Conservation (phyloP, 2,888 invertebrate genomes). For the Muschampia plurimacula region DNA sequence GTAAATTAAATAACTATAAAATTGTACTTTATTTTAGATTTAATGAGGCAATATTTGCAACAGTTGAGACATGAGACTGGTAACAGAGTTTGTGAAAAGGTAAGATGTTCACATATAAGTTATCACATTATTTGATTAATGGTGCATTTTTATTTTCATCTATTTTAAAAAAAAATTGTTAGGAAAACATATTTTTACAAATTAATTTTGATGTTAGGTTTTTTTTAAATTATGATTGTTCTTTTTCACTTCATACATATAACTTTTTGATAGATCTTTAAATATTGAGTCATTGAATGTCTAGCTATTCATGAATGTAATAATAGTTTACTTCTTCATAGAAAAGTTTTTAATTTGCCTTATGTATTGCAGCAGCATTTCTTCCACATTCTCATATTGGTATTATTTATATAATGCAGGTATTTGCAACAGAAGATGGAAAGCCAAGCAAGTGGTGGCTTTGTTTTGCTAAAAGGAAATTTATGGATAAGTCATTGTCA, state of each 20-base stretch:
- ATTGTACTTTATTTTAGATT: slow-evolving; percentile 84
- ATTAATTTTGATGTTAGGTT: too few species aligned
- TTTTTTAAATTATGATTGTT: too few species aligned
- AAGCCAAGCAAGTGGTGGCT: slow-evolving; percentile 99
- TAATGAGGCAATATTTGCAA: slow-evolving; percentile 96
- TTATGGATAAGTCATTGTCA: slow-evolving; percentile 99
- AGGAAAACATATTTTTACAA: too few species aligned
- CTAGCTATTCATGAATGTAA: too few species aligned
- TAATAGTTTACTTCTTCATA: too few species aligned
- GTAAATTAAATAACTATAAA: too few species aligned
- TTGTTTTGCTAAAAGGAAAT: slow-evolving; percentile 99
- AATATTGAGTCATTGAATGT: too few species aligned
- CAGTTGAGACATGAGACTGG: slow-evolving; percentile 99
- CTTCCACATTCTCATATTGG: not conserved
- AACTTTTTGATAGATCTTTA: too few species aligned
- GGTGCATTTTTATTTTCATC: too few species aligned
- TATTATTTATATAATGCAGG: slow-evolving; percentile 54
- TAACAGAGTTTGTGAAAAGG: slow-evolving; percentile 95
- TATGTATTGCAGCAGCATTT: not conserved
- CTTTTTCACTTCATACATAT: too few species aligned
- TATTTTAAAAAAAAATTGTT: too few species aligned
- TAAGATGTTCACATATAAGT: slow-evolving; percentile 48
- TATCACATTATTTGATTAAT: too few species aligned
- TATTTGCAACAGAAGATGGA: slow-evolving; percentile 95
- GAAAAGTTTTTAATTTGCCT: not conserved